Base-by-base conservation (phyloP, 1,140 invertebrate genomes). In the Diprion similis region DNA sequence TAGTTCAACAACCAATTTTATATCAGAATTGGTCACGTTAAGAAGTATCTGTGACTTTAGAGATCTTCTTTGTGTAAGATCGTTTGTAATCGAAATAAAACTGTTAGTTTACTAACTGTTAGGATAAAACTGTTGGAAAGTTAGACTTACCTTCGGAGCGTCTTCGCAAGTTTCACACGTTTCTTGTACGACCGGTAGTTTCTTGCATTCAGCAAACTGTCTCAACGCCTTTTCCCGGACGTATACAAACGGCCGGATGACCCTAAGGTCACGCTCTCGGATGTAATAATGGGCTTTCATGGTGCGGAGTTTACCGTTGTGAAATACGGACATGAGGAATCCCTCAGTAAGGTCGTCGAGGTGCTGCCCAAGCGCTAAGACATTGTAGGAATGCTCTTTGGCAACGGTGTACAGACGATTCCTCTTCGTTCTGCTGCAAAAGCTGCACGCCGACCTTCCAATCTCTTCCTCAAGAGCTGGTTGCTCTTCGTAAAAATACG, bases 161-260 rank as follows among this genome's bases (percentile, higher is more conserved):
- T 92, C 90, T 82, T 93, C 92, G 77, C 91, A 91, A 13, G 90
- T 89, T 11, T 89, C 90, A 81, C 90, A 91, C 74, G 90, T 91
- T 81, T 92, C 90, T 46, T 88, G 84, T 59, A 93, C 92, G 10
- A 92, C 84, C 9, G 93, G 93, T 3, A 95, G 85, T 71, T 92
- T 91, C 76, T 92, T 91, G 75, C 89, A 88, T 74, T 92, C 92
- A 7, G 91, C 91, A 88, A 95, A 96, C 66, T 91, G 89, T 48
- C 91, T 88, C 9, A 95, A 80, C 13, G 92, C 88, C 78, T 93
- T 94, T 79, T 96, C 95, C 48, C 96, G 89, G 4, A 97, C 95
- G 86, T 95, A 96, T 2, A 96, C 93, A 81, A 97, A 95, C 1
- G 96, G 96, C 70, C 96, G 89, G 73, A 97, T 94, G 9, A 98